A percentile compares a stretch with the other conserved stretches of the same genome.
Conservation (phyloP, 2,113 vertebrate genomes). For the Calidris pygmaea region DNA sequence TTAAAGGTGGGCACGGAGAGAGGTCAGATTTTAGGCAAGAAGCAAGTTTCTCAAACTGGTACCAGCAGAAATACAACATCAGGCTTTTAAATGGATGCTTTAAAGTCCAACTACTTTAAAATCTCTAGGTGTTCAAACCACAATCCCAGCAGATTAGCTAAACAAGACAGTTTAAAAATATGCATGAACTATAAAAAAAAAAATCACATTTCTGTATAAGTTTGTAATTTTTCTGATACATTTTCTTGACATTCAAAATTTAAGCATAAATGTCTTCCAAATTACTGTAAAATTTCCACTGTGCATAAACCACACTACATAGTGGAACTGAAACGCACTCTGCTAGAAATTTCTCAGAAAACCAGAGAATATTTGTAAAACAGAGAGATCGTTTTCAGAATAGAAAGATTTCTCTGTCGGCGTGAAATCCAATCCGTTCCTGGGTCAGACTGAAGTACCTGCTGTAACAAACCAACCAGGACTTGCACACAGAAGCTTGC, state of each 20-base stretch:
- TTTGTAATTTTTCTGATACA: background rate
- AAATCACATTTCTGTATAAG: background rate
- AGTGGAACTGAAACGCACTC: conserved; percentile 15
- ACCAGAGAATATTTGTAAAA: conserved; percentile 19
- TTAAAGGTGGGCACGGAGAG: background rate
- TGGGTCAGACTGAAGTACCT: background rate
- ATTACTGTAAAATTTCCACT: conserved; percentile 3
- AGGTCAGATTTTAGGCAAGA: background rate
- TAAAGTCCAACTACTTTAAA: background rate
- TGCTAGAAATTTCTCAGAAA: conserved; percentile 22
- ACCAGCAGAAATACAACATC: rapidly evolving
- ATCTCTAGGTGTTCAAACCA: background rate
- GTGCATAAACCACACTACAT: background rate
- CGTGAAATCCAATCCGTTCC: background rate
- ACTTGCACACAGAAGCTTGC: background rate
- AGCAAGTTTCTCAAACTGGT: background rate
- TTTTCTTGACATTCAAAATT: background rate
- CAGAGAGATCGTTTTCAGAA: conserved; percentile 50
- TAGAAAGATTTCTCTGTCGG: conserved; percentile 39
- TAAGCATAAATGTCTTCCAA: background rate
- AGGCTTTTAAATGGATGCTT: background rate
- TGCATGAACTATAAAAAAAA: background rate
- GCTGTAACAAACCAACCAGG: conserved; percentile 21
- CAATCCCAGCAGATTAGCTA: background rate
- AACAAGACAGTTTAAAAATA: conserved; percentile 16